Base-by-base conservation (phyloP, 2,113 vertebrate species). In the Phalacrocorax brasilianus region DNA sequence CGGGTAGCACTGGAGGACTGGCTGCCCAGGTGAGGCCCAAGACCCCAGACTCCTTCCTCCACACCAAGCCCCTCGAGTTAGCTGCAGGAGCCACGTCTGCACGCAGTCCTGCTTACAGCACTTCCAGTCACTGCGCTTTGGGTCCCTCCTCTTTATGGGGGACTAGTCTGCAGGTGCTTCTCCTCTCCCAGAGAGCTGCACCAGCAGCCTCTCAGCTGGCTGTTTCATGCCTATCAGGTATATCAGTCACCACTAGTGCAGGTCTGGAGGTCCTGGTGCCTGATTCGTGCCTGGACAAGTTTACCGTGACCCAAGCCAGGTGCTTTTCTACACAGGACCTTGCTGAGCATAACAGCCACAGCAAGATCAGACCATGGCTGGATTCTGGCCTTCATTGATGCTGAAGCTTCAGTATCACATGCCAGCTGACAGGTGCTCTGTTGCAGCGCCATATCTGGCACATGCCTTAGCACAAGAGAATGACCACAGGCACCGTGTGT, bases 1-100 rank as follows among this genome's bases (percentile, higher is more conserved):
- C 98, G 99, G 5, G 96, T 89, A 11, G 98, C 97, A 3, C 97
- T 99, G 91, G 99, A 99, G 95, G 98, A 98, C 14, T 99, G 99
- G 99, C 98, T 99, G 85, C 99, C 99, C 89, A 98, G 99, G 99
- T 99, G 72, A 96, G 83, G 26, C 19, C 49, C 4, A 9, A 84
- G 78, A 28, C 70, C 33, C 40, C 45, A 44, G 62, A 47, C 45
- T 22, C 32, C 50, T 61, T 22, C 50, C 44, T 42, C 50, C 40
- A 8, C 65, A n/a, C 28, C 32, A 28, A 27, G 23, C 7, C 63
- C 55, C 40, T 53, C 6, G 4, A 18, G 27, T 61, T 32, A 23
- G 40, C 59, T 93, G 70, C 47, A 26, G 49, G 49, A 82, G 35
- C 70, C 15, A 0, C 2, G 9, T 9, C 50, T 67, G 61, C 83